These are phyloP conservation scores for Schizothorax lantsangensis DNA, from an alignment of 2,797 vertebrate genomes.

Conservation along the genomic window DNA sequence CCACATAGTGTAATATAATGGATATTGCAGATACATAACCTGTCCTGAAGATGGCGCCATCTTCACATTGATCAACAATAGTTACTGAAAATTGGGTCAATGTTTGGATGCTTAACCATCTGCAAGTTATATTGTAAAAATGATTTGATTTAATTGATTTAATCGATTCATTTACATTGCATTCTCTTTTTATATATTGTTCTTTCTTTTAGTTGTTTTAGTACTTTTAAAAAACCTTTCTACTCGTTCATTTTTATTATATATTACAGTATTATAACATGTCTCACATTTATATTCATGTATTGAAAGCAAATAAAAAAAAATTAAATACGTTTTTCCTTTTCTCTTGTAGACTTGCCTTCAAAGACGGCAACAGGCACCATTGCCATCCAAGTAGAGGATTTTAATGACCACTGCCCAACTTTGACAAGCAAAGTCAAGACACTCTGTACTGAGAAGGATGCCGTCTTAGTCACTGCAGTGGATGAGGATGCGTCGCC, in stretches of 20 bases:
- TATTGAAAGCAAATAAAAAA: not conserved
- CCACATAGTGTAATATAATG: not conserved
- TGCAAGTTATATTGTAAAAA: not conserved
- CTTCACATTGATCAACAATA: not conserved
- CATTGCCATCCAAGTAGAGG: conserved; percentile 75
- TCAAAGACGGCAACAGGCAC: conserved; percentile 83
- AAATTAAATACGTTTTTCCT: not conserved
- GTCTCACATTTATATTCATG: not conserved
- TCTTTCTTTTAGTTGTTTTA: not conserved
- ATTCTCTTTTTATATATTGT: not conserved
- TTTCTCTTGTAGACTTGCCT: conserved; percentile 58
- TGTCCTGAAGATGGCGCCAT: conserved; percentile 2
- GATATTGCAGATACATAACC: not conserved
- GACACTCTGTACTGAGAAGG: conserved; percentile 74
- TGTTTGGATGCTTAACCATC: not conserved
- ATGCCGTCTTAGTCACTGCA: conserved; percentile 79
- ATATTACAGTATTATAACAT: not conserved
- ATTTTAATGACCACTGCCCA: conserved; percentile 91
- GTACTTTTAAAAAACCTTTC: not conserved
- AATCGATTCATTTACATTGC: not conserved
- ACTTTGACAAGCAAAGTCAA: conserved; percentile 68
- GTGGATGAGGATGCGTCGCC: conserved; percentile 80
- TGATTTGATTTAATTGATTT: not conserved
- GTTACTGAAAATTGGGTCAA: not conserved
- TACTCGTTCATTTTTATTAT: not conserved